Percentiles rank a stretch among this genome's conserved stretches.
Evolutionary conservation across 2,888 invertebrate genomes (phyloP).

Genomic region (Drosophila kokeensis): DNA sequence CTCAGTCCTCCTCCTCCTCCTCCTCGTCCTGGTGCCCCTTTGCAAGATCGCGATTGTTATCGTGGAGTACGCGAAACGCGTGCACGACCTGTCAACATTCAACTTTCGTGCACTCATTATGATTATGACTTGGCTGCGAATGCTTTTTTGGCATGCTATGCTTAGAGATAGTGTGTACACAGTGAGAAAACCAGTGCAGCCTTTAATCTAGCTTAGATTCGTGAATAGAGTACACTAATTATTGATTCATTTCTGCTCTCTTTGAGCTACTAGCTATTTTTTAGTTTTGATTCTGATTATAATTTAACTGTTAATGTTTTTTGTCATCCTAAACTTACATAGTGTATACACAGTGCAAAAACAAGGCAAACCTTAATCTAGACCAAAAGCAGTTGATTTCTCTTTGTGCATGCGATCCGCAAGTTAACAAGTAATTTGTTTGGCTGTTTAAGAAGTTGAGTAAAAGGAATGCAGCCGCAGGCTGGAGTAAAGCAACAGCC

Average conservation of each 20-base stretch:
- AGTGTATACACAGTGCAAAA: neutral
- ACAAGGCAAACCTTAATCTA: neutral
- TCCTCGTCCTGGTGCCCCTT: neutral
- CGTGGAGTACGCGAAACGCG: slow-evolving; percentile 72
- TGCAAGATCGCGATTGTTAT: slow-evolving; percentile 51
- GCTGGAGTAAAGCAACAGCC: neutral
- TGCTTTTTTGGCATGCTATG: slow-evolving; percentile 3
- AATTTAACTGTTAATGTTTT: slow-evolving; percentile 35
- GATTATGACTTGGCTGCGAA: slow-evolving; percentile 64
- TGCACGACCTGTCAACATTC: slow-evolving; percentile 78
- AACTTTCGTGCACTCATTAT: slow-evolving; percentile 72
- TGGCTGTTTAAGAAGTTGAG: neutral
- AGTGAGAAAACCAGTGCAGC: neutral
- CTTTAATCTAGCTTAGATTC: neutral
- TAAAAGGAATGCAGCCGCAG: neutral
- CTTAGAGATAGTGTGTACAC: neutral
- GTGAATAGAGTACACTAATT: neutral
- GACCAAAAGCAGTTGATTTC: neutral
- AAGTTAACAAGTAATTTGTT: neutral
- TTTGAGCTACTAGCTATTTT: neutral
- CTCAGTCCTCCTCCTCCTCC: slow-evolving; percentile 2
- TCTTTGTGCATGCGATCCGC: neutral
- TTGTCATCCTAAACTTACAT: neutral
- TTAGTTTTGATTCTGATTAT: slow-evolving; percentile 69
- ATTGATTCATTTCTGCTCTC: neutral